Evolutionary conservation across 2,888 invertebrate species (phyloP).

Genomic region (Cheilosia variabilis): DNA sequence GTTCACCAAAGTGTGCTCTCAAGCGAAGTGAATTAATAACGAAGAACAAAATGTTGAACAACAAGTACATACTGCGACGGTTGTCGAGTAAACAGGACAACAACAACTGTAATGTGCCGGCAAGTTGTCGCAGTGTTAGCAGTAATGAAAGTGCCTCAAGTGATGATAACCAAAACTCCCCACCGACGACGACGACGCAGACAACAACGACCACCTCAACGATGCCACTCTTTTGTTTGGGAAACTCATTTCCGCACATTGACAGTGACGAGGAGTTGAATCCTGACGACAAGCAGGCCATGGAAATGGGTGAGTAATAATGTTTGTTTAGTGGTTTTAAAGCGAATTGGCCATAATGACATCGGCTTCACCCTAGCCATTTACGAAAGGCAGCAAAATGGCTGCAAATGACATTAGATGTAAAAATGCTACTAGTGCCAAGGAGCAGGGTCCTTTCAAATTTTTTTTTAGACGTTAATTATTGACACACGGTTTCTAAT

Average conservation of each 20-base stretch:
- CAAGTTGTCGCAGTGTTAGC: slow-evolving; percentile 81
- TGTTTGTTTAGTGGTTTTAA: slow-evolving; percentile 26
- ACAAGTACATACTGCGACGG: slow-evolving; percentile 83
- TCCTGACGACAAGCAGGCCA: slow-evolving; percentile 82
- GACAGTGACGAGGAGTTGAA: slow-evolving; percentile 89
- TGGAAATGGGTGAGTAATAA: slow-evolving; percentile 66
- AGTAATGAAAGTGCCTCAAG: slow-evolving; percentile 81
- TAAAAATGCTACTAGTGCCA: too few species aligned
- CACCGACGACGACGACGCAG: slow-evolving; percentile 9
- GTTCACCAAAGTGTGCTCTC: slow-evolving; percentile 83
- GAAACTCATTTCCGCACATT: slow-evolving; percentile 88
- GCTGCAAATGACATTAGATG: too few species aligned
- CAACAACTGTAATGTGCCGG: slow-evolving; percentile 79
- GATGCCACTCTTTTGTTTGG: slow-evolving; percentile 87
- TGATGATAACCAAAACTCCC: slow-evolving; percentile 77
- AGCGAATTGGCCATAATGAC: not conserved
- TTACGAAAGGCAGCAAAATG: not conserved
- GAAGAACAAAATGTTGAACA: slow-evolving; percentile 83
- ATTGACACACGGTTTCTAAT: too few species aligned
- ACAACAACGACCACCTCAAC: slow-evolving; percentile 78
- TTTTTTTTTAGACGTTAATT: too few species aligned
- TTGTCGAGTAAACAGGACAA: slow-evolving; percentile 82
- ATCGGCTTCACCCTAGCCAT: not conserved
- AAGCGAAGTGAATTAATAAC: slow-evolving; percentile 84
- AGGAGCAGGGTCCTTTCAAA: too few species aligned